Percentiles rank a stretch among this genome's conserved stretches.
phyloP scores from a whole-genome alignment of 1,140 invertebrate genomes.

The Eriosoma lanigerum region DNA sequence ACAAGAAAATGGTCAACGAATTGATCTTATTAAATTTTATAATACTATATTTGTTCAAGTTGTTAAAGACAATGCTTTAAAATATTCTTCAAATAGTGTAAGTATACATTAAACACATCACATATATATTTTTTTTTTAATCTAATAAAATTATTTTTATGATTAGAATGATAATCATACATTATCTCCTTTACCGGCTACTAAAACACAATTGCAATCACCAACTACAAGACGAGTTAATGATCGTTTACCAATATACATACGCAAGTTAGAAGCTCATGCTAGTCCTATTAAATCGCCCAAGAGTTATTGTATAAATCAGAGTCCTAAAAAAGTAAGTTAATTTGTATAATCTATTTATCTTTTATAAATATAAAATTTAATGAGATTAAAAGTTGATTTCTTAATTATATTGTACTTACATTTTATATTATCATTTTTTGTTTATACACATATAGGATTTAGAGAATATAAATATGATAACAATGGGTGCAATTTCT shows the following conservation, averaged over 20 bases:
- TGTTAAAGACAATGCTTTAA: slow-evolving; percentile 78
- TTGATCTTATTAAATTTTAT: slow-evolving; percentile 93
- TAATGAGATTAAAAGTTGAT: no score
- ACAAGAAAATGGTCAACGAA: slow-evolving; percentile 63
- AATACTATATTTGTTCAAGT: slow-evolving; percentile 83
- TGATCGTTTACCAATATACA: slow-evolving; percentile 67
- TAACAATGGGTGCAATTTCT: slow-evolving; percentile 59
- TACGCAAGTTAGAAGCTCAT: slow-evolving; percentile 64
- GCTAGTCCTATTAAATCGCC: slow-evolving; percentile 61
- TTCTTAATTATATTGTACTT: no score
- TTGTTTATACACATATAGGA: slow-evolving; percentile 55
- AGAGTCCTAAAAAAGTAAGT: slow-evolving; percentile 77
- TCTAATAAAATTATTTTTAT: background rate
- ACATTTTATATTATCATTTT: background rate
- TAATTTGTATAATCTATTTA: background rate
- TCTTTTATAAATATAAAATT: no score
- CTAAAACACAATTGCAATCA: slow-evolving; percentile 63
- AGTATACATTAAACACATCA: slow-evolving; percentile 29
- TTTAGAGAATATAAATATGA: slow-evolving; percentile 54
- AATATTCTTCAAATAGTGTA: slow-evolving; percentile 65
- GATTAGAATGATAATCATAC: slow-evolving; percentile 63
- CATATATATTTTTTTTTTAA: slow-evolving; percentile 47
- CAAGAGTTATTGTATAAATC: slow-evolving; percentile 82
- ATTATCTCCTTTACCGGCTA: slow-evolving; percentile 76
- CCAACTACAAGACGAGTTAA: slow-evolving; percentile 74